Conservation (phyloP, 2,888 invertebrate species). For the Phyto melanocephala region DNA sequence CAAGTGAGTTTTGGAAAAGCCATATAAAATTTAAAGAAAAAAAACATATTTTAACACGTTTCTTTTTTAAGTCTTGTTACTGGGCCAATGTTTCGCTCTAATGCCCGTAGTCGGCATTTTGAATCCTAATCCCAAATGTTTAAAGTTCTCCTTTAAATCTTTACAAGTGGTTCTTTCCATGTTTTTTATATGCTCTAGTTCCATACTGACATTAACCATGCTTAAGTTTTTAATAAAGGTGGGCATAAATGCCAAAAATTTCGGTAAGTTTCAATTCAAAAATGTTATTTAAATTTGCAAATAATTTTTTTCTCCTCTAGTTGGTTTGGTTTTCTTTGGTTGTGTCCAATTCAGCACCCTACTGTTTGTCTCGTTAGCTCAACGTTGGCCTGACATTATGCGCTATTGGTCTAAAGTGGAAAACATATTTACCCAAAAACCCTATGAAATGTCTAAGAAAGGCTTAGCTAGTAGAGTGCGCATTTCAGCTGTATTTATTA, state of each 20-base stretch:
- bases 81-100: constrained; percentile 80
- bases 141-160: constrained; percentile 72
- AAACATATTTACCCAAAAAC: constrained; percentile 71
- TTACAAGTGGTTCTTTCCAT: constrained; percentile 68
- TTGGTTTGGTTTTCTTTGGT: constrained; percentile 73
- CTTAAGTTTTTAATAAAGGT: constrained; percentile 67
- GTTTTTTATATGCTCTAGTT: constrained; percentile 68
- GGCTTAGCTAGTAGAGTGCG: constrained; percentile 71
- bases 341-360: constrained; percentile 71
- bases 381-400: constrained; percentile 74
- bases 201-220: constrained; percentile 66
- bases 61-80: constrained; percentile 76
- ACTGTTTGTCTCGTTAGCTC: constrained; percentile 73
- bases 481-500: constrained; percentile 69
- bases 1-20: constrained; percentile 70
- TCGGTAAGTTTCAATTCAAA: constrained; percentile 69
- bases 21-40: not conserved
- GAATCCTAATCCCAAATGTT: constrained; percentile 74
- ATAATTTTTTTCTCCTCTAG: constrained; percentile 61
- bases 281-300: not conserved
- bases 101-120: constrained; percentile 80
- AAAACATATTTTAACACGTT: not conserved
- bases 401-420: constrained; percentile 75
- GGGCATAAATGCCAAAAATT: constrained; percentile 76
- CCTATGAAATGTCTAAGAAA: constrained; percentile 71